These are phyloP conservation scores for Paguma larvata DNA, from an alignment of 2,797 vertebrate species.

Conservation along the genomic window DNA sequence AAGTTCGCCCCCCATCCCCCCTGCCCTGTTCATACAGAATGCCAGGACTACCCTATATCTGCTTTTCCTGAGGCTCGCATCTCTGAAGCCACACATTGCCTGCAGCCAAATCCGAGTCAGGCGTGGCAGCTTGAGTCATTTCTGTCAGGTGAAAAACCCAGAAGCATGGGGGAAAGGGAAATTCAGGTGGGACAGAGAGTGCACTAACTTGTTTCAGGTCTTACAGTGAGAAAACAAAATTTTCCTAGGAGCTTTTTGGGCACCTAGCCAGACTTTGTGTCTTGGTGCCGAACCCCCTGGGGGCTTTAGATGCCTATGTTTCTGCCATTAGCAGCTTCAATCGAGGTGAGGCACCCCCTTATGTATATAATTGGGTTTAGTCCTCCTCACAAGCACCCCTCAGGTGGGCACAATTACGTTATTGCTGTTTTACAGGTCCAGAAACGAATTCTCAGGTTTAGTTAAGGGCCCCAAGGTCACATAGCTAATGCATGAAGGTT, in stretches of 20 bases:
- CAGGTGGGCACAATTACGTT: background rate
- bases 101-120: background rate
- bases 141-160: background rate
- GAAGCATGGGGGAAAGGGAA: background rate
- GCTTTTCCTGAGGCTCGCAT: background rate
- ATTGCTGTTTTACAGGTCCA: background rate
- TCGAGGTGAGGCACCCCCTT: background rate
- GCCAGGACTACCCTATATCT: background rate
- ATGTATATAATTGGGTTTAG: background rate
- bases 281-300: background rate
- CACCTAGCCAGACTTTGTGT: background rate
- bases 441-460: constrained; percentile 6
- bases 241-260: background rate
- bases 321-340: background rate
- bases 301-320: background rate
- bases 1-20: background rate
- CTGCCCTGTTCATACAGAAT: background rate
- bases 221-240: background rate
- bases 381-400: background rate
- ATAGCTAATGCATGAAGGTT: background rate
- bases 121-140: background rate
- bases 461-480: background rate
- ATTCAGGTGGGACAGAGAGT: background rate
- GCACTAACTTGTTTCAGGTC: background rate
- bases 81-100: background rate